Evolutionary conservation across 2,888 invertebrate species (phyloP), one percentile per base, ranked within the genome.

Genomic region (Xylocampa areola): DNA sequence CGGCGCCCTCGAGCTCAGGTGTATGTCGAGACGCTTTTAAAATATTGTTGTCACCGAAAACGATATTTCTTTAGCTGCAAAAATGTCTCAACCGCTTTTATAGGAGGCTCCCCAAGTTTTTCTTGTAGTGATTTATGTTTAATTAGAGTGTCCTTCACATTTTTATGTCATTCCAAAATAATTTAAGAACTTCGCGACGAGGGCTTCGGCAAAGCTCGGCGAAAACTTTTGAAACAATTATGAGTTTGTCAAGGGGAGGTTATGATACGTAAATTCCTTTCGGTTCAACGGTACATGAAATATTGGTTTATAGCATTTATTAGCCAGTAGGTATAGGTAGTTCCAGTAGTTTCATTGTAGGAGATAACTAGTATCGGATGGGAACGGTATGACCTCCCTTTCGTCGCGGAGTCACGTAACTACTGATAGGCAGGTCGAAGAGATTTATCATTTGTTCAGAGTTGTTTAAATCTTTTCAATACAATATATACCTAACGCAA

Each of bases 91-190:
- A 80, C 84, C 82, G 80, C 83, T 85, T 84, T 86, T 78, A 79
- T 76, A 79, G 71, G 76, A 79, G 75, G 81, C 77, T 80, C 73
- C 74, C 74, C 64, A 73, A 85, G 82, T 86, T 89, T 88, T 85
- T 84, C 83, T 75, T 85, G 79, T 77, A 81, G 81, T 87, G 89
- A 91, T 91, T 91, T 91, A 91, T 91, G 89, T 87, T 89, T 89
- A 90, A 89, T 91, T 91, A 90, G 80, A 86, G 79, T 82, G 82
- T 84, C 85, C 77, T 82, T 83, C 81, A 84, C 82, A 84, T 88
- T 88, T 88, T 86, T 84, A 80, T 84, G 79, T 77, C 75, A 80
- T 84, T 81, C 72, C 68, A 63, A 79, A 83, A 84, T 81, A 85
- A 85, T 85, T 87, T 83, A 76, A 69, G 79, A 84, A 86, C 69